phyloP scores from a whole-genome alignment of 2,113 vertebrate genomes.

The Proterorhinus semilunaris region DNA sequence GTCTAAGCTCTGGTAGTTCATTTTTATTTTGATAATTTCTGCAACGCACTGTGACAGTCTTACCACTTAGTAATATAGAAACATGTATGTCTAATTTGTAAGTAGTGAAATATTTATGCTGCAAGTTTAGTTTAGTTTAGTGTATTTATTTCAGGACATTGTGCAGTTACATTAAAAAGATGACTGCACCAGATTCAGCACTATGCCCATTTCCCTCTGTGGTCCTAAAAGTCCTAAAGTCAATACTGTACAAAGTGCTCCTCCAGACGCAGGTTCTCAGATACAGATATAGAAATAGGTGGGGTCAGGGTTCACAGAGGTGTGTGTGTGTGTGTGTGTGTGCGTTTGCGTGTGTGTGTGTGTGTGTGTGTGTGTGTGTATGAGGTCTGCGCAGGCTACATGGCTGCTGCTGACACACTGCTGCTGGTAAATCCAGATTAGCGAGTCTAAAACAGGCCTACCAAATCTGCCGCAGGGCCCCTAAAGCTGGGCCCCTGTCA shows the following conservation, averaged over 20 bases:
- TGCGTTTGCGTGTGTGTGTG: not conserved
- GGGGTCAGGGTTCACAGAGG: constrained; percentile 36
- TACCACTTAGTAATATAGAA: no score
- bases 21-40: no score
- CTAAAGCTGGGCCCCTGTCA: constrained; percentile 79
- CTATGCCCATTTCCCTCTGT: no score
- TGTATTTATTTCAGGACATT: no score
- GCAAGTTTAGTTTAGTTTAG: no score
- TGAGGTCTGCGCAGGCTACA: constrained; percentile 67
- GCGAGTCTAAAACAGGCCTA: constrained; percentile 77
- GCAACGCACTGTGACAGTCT: no score
- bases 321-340: constrained; percentile 18
- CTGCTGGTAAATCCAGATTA: constrained; percentile 78
- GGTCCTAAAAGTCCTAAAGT: no score
- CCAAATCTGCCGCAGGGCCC: constrained; percentile 75
- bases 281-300: constrained; percentile 16
- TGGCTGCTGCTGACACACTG: constrained; percentile 77
- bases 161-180: no score
- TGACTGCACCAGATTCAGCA: no score
- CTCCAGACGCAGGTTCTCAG: not conserved
- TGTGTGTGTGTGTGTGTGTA: constrained; percentile 49
- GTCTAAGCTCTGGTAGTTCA: no score
- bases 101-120: no score
- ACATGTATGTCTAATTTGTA: no score
- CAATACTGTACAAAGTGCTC: not conserved